Percentiles rank a stretch among this genome's conserved stretches.
These are phyloP conservation scores for Leucoma salicis DNA, from an alignment of 2,888 invertebrate species.

Conservation along the genomic window DNA sequence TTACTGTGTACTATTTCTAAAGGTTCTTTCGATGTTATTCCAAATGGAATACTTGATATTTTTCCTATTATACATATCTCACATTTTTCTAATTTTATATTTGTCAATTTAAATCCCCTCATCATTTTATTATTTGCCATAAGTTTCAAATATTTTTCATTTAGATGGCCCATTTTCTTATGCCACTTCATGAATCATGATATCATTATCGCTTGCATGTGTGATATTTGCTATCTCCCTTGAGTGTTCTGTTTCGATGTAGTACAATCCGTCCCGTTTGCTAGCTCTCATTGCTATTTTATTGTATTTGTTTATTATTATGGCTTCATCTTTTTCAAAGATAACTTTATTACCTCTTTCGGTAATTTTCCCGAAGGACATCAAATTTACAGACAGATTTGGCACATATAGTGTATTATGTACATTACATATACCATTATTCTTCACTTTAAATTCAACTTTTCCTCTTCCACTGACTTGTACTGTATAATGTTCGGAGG, in stretches of 20 bases:
- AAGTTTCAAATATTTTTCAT: not conserved
- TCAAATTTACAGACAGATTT: not conserved
- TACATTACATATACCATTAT: not conserved
- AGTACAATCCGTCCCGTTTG: not conserved
- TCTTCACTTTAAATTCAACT: not conserved
- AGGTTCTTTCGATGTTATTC: not conserved
- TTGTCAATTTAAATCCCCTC: not conserved
- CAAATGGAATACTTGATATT: not conserved
- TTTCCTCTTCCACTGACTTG: not conserved
- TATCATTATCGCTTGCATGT: not conserved
- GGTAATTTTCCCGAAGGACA: not conserved
- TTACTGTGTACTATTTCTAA: not conserved
- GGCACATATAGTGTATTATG: not conserved
- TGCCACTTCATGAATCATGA: not conserved
- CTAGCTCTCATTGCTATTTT: no score
- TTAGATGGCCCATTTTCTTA: not conserved
- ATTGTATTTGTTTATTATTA: no score
- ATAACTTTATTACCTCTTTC: not conserved
- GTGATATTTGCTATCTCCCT: no score
- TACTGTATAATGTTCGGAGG: not conserved
- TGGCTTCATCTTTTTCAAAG: not conserved
- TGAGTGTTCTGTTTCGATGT: not conserved
- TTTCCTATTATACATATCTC: slow-evolving; percentile 1
- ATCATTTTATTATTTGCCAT: not conserved
- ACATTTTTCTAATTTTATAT: not conserved